Base-by-base conservation (phyloP, 2,113 vertebrate species). In the Brachirus orientalis region DNA sequence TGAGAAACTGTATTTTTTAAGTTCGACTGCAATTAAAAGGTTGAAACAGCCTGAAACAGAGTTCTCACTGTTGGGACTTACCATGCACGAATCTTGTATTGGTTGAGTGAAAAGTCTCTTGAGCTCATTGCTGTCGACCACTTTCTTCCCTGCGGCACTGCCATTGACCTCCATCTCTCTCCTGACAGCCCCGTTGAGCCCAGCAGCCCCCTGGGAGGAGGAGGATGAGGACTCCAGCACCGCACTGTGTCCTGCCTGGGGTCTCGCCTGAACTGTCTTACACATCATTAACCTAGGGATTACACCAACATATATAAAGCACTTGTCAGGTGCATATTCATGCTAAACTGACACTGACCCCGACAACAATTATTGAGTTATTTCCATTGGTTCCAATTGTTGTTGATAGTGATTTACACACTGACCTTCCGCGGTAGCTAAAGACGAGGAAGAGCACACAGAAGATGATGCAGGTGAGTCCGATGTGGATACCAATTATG, bases 391-490 rank as follows among this genome's bases (percentile, higher is more conserved):
- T 19, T 54, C 43, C 3, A 70, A 51, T 60, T 62, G 38, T 35
- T 47, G 20, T 8, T 14, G 50, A 46, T 4, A 7, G 17, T 12
- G 22, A 47, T 62, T 69, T 19, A 47, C 37, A 20, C 7, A 65
- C 92, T 35, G 89, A 98, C 97, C 97, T 96, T 86, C 96, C 95
- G 40, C 96, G 93, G 81, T 99, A 98, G 67, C 97, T 97, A 53
- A 98, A 97, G 85, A 96, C 92, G 35, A 99, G 96, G 90, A 99
- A 99, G 17, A 99, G 95, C 75, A 97, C 92, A 6, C 97, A 99
- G 94, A 99, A 97, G 75, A 99, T 92, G 87, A 99, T 98, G 91
- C 97, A 99, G 0, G 96, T 97, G 90, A 98, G 93, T 0, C 97
- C 97, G 0, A 99, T 98, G 90, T 99, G 96, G 83, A 98, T 98